Evolutionary conservation across 2,113 vertebrate species (phyloP).

Genomic region (Indicator indicator): DNA sequence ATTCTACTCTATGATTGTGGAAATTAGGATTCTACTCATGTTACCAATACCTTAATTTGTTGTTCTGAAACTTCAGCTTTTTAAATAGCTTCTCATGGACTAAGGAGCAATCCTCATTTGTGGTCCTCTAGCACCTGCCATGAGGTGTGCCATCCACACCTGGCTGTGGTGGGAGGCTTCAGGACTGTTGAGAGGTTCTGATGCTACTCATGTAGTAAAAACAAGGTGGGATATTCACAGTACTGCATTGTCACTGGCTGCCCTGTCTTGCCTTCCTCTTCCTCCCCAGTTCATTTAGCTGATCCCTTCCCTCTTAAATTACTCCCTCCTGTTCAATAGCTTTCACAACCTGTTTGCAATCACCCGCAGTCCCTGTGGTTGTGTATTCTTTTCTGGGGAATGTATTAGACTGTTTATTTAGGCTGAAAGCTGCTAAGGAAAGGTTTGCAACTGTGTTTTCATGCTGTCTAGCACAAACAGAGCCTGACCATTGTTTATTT

Average conservation of each 20-base stretch:
- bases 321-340: constrained; percentile 24
- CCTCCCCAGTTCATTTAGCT: constrained; percentile 7
- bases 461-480: constrained; percentile 48
- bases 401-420: constrained; percentile 53
- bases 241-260: background rate
- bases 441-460: constrained; percentile 61
- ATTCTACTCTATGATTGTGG: background rate
- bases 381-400: constrained; percentile 30
- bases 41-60: background rate
- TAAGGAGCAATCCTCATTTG: fast-evolving
- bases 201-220: background rate
- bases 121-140: background rate
- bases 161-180: background rate
- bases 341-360: constrained; percentile 59
- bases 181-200: background rate
- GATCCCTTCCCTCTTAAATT: constrained; percentile 23
- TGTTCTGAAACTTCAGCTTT: background rate
- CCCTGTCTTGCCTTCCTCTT: background rate
- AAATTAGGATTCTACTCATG: background rate
- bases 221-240: background rate
- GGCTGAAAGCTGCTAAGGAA: constrained; percentile 23
- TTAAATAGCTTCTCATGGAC: background rate
- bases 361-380: constrained; percentile 33
- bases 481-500: constrained; percentile 44
- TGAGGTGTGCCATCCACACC: fast-evolving